These are phyloP conservation scores for Cherax destructor DNA, from an alignment of 1,140 invertebrate species.

Conservation along the genomic window DNA sequence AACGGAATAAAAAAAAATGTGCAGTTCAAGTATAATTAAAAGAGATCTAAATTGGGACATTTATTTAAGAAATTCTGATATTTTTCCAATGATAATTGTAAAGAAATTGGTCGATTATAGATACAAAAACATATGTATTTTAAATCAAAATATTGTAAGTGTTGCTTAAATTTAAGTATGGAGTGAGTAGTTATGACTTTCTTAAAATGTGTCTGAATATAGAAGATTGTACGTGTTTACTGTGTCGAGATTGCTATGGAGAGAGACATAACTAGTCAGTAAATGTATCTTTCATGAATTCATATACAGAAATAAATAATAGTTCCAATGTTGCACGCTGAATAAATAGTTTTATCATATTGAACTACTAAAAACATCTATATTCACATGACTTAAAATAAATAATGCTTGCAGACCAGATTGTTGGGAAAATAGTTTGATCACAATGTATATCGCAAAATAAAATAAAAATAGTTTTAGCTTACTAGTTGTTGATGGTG, in stretches of 20 bases:
- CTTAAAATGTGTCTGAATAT: background rate
- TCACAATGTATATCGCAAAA: too few relatives aligned
- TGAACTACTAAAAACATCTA: background rate
- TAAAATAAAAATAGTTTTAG: too few relatives aligned
- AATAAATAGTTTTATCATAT: background rate
- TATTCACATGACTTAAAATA: too few relatives aligned
- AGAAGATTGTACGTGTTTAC: background rate
- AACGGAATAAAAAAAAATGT: too few relatives aligned
- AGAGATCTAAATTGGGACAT: too few relatives aligned
- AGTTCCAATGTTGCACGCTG: background rate
- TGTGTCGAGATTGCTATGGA: background rate
- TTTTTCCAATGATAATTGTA: background rate
- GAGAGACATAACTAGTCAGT: slow-evolving; percentile 1
- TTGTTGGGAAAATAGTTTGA: too few relatives aligned
- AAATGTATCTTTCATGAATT: background rate
- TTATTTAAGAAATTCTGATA: too few relatives aligned
- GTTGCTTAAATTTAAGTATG: background rate
- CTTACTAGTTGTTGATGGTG: too few relatives aligned
- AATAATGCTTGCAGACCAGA: too few relatives aligned
- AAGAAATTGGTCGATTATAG: background rate
- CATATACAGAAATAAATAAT: background rate
- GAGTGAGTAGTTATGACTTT: background rate
- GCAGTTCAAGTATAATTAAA: too few relatives aligned
- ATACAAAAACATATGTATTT: background rate
- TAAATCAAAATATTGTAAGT: slow-evolving; percentile 1